Conservation (phyloP, 64 coral and sea anemone species). For the Pachyseris speciosa region DNA sequence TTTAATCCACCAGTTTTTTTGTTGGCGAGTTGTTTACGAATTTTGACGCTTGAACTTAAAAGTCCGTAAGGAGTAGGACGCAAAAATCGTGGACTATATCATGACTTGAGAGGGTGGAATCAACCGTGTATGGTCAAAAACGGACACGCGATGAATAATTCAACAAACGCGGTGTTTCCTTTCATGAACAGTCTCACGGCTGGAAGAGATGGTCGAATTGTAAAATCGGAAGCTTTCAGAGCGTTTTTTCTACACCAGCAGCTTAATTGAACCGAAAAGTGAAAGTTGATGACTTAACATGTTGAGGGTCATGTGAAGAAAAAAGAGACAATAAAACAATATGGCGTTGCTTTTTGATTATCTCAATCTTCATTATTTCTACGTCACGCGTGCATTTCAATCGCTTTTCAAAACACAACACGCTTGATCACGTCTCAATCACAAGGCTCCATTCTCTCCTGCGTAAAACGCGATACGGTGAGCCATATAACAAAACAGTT, state of each 20-base stretch:
- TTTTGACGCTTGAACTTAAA: not conserved
- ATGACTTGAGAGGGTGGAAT: not conserved
- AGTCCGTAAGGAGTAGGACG: not conserved
- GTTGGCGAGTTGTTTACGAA: not conserved
- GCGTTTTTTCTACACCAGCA: not conserved
- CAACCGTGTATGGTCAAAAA: not conserved
- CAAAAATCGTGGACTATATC: not conserved
- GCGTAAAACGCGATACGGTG: not conserved
- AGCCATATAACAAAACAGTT: not conserved
- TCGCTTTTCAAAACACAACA: not conserved
- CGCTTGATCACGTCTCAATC: not conserved
- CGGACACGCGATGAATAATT: conserved; percentile 7
- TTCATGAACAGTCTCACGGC: not conserved
- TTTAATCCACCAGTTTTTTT: not conserved
- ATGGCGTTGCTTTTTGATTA: not conserved
- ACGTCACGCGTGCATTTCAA: conserved; percentile 22
- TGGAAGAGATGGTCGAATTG: not conserved
- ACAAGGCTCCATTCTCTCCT: not conserved
- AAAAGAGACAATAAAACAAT: conserved; percentile 34
- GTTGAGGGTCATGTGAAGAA: too few relatives aligned
- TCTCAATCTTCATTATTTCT: not conserved
- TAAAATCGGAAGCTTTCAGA: not conserved
- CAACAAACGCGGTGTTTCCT: conserved; percentile 26
- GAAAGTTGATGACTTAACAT: not conserved
- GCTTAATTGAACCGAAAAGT: not conserved